These are phyloP conservation scores for Crotophaga sulcirostris DNA, from an alignment of 2,113 vertebrate genomes.

Conservation along the genomic window DNA sequence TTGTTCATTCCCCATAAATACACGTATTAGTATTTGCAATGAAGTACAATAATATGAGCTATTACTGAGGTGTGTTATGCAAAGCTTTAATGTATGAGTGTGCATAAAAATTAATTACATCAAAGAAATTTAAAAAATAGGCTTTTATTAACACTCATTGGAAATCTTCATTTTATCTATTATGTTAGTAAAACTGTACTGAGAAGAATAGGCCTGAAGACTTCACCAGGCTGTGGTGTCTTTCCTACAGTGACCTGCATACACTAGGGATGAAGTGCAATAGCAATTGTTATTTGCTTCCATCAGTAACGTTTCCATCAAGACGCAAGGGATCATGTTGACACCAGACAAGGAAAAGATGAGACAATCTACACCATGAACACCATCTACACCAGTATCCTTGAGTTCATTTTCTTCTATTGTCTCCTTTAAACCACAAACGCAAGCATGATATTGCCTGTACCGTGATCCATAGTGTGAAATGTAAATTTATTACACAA, in stretches of 20 bases:
- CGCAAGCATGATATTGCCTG: not conserved
- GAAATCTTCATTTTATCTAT: not conserved
- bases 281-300: not conserved
- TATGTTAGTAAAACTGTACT: not conserved
- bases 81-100: not conserved
- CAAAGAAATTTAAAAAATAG: not conserved
- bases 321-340: not conserved
- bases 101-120: not conserved
- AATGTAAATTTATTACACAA: fast-evolving
- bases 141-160: not conserved
- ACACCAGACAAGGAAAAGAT: not conserved
- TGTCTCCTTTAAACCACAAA: not conserved
- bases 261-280: not conserved
- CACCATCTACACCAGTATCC: not conserved
- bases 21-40: not conserved
- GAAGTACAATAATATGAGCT: not conserved
- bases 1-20: not conserved
- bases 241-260: not conserved
- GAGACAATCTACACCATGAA: not conserved
- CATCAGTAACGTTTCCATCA: not conserved
- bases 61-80: not conserved
- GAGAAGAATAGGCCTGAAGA: not conserved
- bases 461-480: not conserved
- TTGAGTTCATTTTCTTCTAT: not conserved
- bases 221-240: not conserved